Percentiles rank a stretch among this genome's conserved stretches.
Conservation (phyloP, 2,888 invertebrate species). For the Drosophila rellima region DNA sequence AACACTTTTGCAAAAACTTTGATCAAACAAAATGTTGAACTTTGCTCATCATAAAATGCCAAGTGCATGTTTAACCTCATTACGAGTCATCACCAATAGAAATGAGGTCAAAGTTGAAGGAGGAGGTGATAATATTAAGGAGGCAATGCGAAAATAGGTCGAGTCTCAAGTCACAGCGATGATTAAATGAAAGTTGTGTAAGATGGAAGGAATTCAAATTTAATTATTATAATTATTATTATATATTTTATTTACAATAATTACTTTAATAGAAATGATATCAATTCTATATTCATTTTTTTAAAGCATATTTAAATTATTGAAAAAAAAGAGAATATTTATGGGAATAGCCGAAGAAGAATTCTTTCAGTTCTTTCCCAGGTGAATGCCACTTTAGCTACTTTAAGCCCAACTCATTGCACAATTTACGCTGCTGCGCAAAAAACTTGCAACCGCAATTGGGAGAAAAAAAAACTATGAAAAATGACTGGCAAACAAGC, state of each 20-base stretch:
- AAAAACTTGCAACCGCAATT: slow-evolving; percentile 17
- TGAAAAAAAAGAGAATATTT: slow-evolving; percentile 20
- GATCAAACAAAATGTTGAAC: slow-evolving; percentile 46
- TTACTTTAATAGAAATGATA: too few relatives aligned
- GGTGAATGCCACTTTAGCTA: slow-evolving; percentile 31
- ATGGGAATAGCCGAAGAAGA: slow-evolving; percentile 39
- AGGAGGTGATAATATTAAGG: slow-evolving; percentile 2
- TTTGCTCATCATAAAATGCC: slow-evolving; percentile 50
- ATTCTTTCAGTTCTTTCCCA: slow-evolving; percentile 4
- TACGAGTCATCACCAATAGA: slow-evolving; percentile 9
- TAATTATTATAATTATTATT: too few relatives aligned
- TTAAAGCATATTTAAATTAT: too few relatives aligned
- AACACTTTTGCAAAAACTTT: slow-evolving; percentile 45
- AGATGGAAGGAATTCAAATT: slow-evolving; percentile 8
- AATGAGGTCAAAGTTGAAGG: slow-evolving; percentile 28
- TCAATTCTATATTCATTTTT: too few relatives aligned
- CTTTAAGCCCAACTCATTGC: slow-evolving; percentile 28
- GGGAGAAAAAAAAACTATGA: slow-evolving; percentile 38
- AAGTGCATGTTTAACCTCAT: slow-evolving; percentile 47
- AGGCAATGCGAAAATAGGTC: slow-evolving; percentile 33
- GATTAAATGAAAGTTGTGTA: slow-evolving; percentile 23
- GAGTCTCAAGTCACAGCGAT: background rate
- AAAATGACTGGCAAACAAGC: slow-evolving; percentile 64
- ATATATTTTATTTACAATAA: too few relatives aligned
- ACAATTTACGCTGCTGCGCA: slow-evolving; percentile 54